Percentiles rank a stretch among this genome's conserved stretches.
Conservation (phyloP, 2,797 vertebrate species). For the Neosalanx taihuensis region DNA sequence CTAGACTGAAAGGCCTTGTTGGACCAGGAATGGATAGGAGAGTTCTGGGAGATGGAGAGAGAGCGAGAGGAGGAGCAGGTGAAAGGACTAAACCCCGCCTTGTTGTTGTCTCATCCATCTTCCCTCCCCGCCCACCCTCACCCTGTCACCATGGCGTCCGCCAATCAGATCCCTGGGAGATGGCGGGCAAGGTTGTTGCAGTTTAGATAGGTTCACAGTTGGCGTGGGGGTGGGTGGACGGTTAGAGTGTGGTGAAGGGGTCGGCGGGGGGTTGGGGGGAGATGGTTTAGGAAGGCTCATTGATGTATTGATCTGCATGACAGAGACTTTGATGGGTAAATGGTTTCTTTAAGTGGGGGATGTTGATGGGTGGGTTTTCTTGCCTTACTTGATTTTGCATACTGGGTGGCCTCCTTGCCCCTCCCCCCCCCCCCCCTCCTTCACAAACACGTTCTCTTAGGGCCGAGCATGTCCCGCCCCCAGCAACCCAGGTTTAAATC, state of each 20-base stretch:
- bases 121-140: constrained; percentile 44
- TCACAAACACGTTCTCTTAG: constrained; percentile 5
- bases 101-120: constrained; percentile 46
- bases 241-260: constrained; percentile 6
- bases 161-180: constrained; percentile 42
- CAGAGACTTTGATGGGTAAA: background rate
- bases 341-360: background rate
- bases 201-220: constrained; percentile 54
- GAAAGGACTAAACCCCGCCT: constrained; percentile 6
- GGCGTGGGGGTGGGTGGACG: constrained; percentile 44
- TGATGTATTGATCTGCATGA: constrained; percentile 33
- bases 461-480: background rate
- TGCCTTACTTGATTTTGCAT: background rate
- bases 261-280: background rate
- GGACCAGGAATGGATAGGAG: too few relatives aligned
- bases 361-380: constrained; percentile 4
- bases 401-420: constrained; percentile 18
- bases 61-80: background rate
- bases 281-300: constrained; percentile 32
- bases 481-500: constrained; percentile 5
- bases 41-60: too few relatives aligned
- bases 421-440: constrained; percentile 7
- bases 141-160: constrained; percentile 60
- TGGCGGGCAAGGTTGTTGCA: constrained; percentile 24
- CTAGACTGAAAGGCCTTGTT: too few relatives aligned